phyloP scores from a whole-genome alignment of 1,140 invertebrate genomes.

The Glossosoma conforme region DNA sequence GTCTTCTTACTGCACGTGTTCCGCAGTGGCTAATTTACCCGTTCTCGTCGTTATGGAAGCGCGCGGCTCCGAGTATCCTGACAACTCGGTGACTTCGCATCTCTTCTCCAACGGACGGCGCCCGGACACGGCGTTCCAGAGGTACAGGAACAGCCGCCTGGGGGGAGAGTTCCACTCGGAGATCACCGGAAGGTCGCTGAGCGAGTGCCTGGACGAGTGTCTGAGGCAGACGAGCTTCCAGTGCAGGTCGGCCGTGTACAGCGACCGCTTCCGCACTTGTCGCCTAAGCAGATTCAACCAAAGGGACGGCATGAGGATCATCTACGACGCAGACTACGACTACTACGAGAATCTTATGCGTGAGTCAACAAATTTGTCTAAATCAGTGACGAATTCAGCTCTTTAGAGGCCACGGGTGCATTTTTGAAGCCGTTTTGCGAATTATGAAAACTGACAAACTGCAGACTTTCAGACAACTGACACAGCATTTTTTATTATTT shows the following conservation, averaged over 20 bases:
- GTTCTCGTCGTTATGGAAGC: slow-evolving; percentile 35
- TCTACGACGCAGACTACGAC: slow-evolving; percentile 86
- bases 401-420: too few relatives aligned
- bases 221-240: slow-evolving; percentile 81
- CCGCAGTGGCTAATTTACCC: too few relatives aligned
- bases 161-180: slow-evolving; percentile 85
- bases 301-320: slow-evolving; percentile 79
- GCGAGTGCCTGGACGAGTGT: slow-evolving; percentile 86
- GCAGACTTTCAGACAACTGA: too few relatives aligned
- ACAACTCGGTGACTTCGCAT: slow-evolving; percentile 75
- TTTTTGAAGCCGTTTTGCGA: too few relatives aligned
- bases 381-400: neutral
- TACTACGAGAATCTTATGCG: slow-evolving; percentile 89
- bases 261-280: slow-evolving; percentile 76
- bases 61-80: slow-evolving; percentile 77
- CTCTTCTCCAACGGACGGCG: slow-evolving; percentile 72
- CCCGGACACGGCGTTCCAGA: slow-evolving; percentile 83
- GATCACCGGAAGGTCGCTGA: slow-evolving; percentile 77
- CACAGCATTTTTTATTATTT: too few relatives aligned
- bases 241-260: slow-evolving; percentile 82
- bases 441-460: too few relatives aligned
- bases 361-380: too few relatives aligned
- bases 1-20: too few relatives aligned
- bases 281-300: slow-evolving; percentile 81
- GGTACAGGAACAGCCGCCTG: slow-evolving; percentile 77